Conservation (phyloP, 2,888 invertebrate species). For the Drosophila maculinotata region DNA sequence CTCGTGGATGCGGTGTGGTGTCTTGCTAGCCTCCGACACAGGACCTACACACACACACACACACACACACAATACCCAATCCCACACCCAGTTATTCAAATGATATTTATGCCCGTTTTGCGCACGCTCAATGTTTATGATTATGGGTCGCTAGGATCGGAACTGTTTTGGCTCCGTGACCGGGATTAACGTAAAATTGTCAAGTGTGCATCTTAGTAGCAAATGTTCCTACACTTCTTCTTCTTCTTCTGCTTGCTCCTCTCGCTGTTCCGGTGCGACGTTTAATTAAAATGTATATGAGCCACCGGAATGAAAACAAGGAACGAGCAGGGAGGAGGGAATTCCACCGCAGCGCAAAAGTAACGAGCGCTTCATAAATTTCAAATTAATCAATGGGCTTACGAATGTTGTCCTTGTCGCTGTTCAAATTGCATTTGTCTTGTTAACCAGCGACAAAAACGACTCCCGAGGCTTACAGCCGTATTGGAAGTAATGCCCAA, state of each 20-base stretch:
- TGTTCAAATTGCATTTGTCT: conserved; percentile 57
- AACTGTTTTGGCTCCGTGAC: conserved; percentile 43
- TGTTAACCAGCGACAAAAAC: conserved; percentile 34
- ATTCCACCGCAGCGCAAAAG: conserved; percentile 57
- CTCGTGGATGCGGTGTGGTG: too few species aligned
- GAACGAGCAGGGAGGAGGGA: conserved; percentile 6
- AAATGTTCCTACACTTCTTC: conserved; percentile 6
- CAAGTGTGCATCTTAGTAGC: conserved; percentile 67
- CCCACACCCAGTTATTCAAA: conserved; percentile 57
- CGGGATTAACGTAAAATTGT: conserved; percentile 80
- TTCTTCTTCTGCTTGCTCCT: conserved; percentile 1
- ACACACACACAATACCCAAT: neutral
- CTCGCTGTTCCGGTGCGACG: conserved; percentile 50
- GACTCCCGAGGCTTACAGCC: conserved; percentile 21
- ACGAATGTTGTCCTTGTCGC: conserved; percentile 52
- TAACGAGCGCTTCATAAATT: conserved; percentile 77
- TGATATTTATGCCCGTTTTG: conserved; percentile 63
- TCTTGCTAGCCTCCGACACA: conserved; percentile 21
- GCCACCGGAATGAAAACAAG: too few species aligned
- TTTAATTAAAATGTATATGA: conserved; percentile 78
- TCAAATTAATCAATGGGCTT: conserved; percentile 81
- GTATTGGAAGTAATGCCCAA: conserved; percentile 49
- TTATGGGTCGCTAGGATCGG: conserved; percentile 53
- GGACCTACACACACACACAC: neutral
- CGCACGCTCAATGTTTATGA: conserved; percentile 75